These are phyloP conservation scores for Machimus atricapillus DNA, from an alignment of 2,888 invertebrate species.

Conservation along the genomic window DNA sequence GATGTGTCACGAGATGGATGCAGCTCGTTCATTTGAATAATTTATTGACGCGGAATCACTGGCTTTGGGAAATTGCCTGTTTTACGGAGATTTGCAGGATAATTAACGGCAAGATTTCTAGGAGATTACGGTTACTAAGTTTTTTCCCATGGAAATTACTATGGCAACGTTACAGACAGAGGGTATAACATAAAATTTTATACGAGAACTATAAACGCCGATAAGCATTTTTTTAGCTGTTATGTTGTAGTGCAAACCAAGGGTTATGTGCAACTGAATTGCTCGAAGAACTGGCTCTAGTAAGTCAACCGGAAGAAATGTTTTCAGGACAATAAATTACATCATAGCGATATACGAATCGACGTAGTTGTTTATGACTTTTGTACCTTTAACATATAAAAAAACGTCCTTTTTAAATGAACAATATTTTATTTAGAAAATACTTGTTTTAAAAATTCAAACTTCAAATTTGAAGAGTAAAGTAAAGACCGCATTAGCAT, in stretches of 20 bases:
- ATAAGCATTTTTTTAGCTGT: background rate
- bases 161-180: background rate
- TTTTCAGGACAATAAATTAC: background rate
- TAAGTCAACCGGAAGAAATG: background rate
- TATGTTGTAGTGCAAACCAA: background rate
- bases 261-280: background rate
- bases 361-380: background rate
- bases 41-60: background rate
- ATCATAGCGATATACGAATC: background rate
- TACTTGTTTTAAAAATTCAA: no score
- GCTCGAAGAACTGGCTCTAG: background rate
- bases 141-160: background rate
- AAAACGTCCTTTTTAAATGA: no score
- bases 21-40: background rate
- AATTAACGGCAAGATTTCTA: background rate
- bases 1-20: background rate
- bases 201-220: background rate
- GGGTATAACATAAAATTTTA: background rate
- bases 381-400: background rate
- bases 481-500: no score
- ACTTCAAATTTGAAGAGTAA: no score
- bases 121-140: background rate
- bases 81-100: background rate
- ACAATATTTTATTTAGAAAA: no score
- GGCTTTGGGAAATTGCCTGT: background rate